Percentiles rank a stretch among this genome's conserved stretches.
phyloP scores from a whole-genome alignment of 2,113 vertebrate species.

The Heptranchias perlo region DNA sequence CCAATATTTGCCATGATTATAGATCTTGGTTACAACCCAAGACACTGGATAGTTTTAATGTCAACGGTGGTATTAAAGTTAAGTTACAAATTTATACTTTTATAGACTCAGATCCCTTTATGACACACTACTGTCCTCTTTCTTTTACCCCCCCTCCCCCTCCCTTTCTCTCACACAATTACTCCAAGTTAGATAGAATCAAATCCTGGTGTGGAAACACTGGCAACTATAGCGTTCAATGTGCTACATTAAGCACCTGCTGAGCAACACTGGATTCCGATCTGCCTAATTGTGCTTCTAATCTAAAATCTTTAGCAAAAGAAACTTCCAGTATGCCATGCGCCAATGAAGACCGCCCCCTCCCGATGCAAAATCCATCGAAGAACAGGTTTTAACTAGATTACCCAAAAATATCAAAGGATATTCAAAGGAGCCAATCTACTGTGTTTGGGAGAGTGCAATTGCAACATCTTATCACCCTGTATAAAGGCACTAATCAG shows the following conservation, averaged over 20 bases:
- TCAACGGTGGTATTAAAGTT: background rate
- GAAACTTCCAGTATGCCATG: background rate
- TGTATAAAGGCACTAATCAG: background rate
- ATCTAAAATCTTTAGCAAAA: background rate
- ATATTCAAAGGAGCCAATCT: background rate
- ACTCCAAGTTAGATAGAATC: background rate
- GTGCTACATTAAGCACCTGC: background rate
- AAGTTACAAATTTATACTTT: no score
- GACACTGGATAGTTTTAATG: background rate
- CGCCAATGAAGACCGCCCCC: background rate
- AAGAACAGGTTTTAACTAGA: background rate
- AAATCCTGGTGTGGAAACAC: background rate
- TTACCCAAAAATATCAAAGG: background rate
- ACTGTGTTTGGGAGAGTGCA: background rate
- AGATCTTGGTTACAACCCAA: background rate
- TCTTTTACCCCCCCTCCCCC: no score
- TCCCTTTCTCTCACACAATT: no score
- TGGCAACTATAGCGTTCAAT: background rate
- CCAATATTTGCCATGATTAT: background rate
- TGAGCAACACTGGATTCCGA: background rate
- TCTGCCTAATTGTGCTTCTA: background rate
- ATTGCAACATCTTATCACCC: background rate
- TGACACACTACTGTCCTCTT: no score
- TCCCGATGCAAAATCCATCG: background rate
- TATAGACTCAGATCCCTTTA: no score